Evolutionary conservation across 1,140 invertebrate genomes (phyloP).

Genomic region (Orchestia grillus): DNA sequence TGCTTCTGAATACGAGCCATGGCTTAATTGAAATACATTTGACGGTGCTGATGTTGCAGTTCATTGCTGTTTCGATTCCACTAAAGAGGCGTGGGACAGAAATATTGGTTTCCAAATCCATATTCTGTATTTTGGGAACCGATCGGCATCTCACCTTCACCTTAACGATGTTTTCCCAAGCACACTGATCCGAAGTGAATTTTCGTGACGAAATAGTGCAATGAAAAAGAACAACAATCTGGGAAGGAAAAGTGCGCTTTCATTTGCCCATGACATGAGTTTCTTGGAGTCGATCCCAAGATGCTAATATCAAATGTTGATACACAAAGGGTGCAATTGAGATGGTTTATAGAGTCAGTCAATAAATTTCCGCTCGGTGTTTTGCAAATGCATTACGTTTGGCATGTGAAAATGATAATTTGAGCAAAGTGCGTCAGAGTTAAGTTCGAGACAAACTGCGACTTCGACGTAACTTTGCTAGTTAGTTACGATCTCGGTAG

Average conservation of each 20-base stretch:
- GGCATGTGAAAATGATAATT: too few species aligned
- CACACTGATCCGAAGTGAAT: neutral
- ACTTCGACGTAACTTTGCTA: too few species aligned
- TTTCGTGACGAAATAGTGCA: neutral
- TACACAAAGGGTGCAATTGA: neutral
- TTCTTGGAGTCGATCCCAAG: neutral
- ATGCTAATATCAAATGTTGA: neutral
- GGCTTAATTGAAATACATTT: conserved; percentile 25
- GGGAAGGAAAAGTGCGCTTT: neutral
- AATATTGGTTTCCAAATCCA: neutral
- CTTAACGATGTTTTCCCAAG: neutral
- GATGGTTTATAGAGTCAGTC: neutral
- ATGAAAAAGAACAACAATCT: neutral
- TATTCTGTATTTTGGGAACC: neutral
- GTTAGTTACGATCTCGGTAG: too few species aligned
- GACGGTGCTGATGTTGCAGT: neutral
- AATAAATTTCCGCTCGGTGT: neutral
- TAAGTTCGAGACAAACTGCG: too few species aligned
- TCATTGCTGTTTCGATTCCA: neutral
- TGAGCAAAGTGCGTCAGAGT: too few species aligned
- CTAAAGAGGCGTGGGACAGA: neutral
- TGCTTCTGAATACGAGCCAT: neutral
- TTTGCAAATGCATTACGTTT: neutral
- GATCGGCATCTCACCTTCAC: neutral
- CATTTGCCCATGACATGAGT: neutral